Conservation (phyloP, 2,888 invertebrate genomes). For the Acholoe squamosa region DNA sequence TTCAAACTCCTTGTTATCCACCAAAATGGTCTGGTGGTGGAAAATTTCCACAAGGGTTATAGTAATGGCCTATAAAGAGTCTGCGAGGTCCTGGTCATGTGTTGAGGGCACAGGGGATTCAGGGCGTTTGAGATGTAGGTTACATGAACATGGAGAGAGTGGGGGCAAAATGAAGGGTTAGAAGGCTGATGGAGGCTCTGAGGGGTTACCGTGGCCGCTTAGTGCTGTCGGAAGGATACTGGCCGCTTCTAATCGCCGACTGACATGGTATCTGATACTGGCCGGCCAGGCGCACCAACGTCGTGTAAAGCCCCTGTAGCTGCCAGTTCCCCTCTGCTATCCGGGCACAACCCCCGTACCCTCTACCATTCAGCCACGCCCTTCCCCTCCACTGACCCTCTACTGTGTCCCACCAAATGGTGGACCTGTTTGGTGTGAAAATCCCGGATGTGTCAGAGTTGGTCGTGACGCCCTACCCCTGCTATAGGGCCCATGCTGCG, state of each 20-base stretch:
- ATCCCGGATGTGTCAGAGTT: not conserved
- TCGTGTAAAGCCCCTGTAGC: not conserved
- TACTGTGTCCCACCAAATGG: not conserved
- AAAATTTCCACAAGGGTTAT: too few species aligned
- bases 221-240: not conserved
- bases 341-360: not conserved
- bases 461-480: not conserved
- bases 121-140: not conserved
- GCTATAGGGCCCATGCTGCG: too few species aligned
- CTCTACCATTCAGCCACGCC: not conserved
- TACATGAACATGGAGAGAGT: not conserved
- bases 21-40: too few species aligned
- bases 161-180: not conserved
- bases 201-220: not conserved
- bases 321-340: not conserved
- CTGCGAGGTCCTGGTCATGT: too few species aligned
- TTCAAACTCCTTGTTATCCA: too few species aligned
- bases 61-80: too few species aligned
- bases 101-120: not conserved
- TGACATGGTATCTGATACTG: not conserved
- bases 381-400: not conserved
- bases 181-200: not conserved
- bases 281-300: not conserved
- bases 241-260: conserved; percentile 2
- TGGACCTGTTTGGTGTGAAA: not conserved